phyloP scores from a whole-genome alignment of 2,888 invertebrate species.

The Mimachlamys varia region DNA sequence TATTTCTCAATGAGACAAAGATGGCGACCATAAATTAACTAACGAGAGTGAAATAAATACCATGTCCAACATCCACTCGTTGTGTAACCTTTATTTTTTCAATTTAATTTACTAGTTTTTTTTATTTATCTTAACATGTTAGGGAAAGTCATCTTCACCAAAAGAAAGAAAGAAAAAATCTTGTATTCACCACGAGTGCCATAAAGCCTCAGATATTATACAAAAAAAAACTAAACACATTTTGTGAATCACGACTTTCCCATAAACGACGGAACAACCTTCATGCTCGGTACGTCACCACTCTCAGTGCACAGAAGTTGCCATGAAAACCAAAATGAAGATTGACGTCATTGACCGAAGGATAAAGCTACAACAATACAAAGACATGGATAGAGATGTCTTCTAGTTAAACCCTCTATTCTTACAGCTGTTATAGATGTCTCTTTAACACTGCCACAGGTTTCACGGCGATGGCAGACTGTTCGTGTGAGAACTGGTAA shows the following conservation, averaged over 20 bases:
- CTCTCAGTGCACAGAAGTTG: neutral
- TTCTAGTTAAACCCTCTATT: neutral
- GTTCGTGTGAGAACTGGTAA: neutral
- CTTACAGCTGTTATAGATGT: neutral
- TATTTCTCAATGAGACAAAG: no score
- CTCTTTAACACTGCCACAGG: neutral
- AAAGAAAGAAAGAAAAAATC: neutral
- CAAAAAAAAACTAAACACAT: no score
- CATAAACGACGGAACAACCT: no score
- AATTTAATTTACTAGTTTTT: no score
- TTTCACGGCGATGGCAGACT: neutral
- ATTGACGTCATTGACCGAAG: neutral
- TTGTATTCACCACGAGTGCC: no score
- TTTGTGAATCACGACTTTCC: no score
- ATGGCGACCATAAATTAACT: no score
- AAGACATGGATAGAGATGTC: no score
- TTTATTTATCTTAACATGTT: neutral
- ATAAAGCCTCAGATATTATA: no score
- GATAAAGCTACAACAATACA: neutral
- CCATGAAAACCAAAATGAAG: neutral
- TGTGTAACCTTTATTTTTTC: no score
- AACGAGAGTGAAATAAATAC: no score
- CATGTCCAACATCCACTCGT: no score
- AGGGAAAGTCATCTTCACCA: neutral
- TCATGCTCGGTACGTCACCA: neutral